Conservation (phyloP, 2,888 invertebrate species). For the Drosophila acutilabella region DNA sequence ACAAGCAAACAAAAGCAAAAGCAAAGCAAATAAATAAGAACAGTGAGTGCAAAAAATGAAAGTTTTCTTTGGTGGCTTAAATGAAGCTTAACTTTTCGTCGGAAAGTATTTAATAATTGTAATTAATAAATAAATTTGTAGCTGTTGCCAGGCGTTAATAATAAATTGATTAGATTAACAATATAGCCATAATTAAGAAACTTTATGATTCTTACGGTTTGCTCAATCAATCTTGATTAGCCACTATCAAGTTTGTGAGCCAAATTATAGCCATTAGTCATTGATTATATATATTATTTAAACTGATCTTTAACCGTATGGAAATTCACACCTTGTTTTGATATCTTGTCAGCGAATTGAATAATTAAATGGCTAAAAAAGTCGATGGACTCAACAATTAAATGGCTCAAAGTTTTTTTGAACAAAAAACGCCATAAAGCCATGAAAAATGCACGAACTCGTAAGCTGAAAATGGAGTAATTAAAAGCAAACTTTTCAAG, state of each 20-base stretch:
- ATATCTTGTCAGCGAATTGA: neutral
- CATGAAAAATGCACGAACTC: conserved; percentile 16
- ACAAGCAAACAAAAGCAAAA: conserved; percentile 7
- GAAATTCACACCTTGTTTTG: conserved; percentile 32
- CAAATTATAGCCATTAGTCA: conserved; percentile 23
- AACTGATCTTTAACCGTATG: no score
- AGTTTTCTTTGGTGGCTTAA: neutral
- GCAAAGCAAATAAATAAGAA: conserved; percentile 6
- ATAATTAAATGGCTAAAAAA: neutral
- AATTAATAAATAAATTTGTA: conserved; percentile 7
- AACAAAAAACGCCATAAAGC: conserved; percentile 22
- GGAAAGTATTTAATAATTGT: neutral
- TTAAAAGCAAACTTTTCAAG: conserved; percentile 46
- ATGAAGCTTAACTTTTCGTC: neutral
- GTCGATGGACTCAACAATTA: conserved; percentile 8
- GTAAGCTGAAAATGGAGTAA: conserved; percentile 36
- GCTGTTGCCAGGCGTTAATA: conserved; percentile 42
- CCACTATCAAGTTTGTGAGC: conserved; percentile 26
- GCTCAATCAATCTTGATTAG: conserved; percentile 52
- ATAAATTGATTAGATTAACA: conserved; percentile 56
- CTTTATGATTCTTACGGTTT: conserved; percentile 32
- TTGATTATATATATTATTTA: no score
- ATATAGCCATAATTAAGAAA: conserved; percentile 22
- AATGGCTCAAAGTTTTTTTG: conserved; percentile 4
- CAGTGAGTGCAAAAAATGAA: neutral